Base-by-base conservation (phyloP, 64 coral and sea anemone species). In the Hydrozoanthus tunicans region DNA sequence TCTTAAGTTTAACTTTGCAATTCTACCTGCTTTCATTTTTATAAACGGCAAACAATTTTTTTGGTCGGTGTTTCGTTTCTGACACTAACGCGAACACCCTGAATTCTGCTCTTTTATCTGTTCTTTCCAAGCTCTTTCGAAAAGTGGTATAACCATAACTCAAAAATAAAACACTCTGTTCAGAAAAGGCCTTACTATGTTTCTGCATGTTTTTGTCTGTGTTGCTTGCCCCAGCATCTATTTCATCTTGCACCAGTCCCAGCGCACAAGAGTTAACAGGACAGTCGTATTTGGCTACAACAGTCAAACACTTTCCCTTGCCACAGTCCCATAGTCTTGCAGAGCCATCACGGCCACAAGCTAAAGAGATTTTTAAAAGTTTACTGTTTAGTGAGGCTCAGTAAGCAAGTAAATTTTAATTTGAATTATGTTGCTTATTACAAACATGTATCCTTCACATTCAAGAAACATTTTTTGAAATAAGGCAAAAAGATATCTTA, bases 281-380 rank as follows among this genome's bases (percentile, higher is more conserved):
- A 91, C 90, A 94, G 23, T 92, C 90, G 81, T 79, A 92, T 32
- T 71, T 93, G 52, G 85, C 74, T 57, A 96, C 56, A 60, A 96
- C 81, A 51, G 91, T 85, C 27, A 99, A 53, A 82, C 97, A 99
- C 58, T 84, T 92, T 5, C 92, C 80, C 80, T 93, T 80, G 13
- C 94, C 97, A 92, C 97, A 99, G 67, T 99, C 97, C 97, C 97
- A 99, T 32, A 99, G 65, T 13, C 97, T 77, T 12, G 79, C 92
- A 73, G 65, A 74, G 17, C 97, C 97, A 96, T 99, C 97, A 7
- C 94, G 93, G 23, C 89, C 79, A 90, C 97, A 94, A 51, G 97
- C 97, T 99, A 13, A 52, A 69, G 17, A 43, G 66, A 69, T 69
- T 69, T 69, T 52, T 51, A 75, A 75, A 75, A 4, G 27, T 75